A percentile compares a stretch with the other conserved stretches of the same genome.
Conservation (phyloP, 2,113 vertebrate genomes). For the Podarcis raffonei region DNA sequence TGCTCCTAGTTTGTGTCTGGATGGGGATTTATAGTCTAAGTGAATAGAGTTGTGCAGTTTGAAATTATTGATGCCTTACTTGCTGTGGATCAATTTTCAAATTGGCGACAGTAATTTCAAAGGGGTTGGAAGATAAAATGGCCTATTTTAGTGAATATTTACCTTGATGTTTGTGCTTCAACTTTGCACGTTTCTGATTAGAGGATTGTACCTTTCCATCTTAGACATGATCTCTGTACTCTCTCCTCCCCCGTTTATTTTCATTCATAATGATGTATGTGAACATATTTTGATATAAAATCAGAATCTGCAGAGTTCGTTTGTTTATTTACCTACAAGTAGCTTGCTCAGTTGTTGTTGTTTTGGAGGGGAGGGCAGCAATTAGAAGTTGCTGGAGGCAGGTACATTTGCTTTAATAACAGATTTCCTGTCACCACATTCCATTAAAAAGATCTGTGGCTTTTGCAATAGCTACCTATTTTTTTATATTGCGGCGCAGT, state of each 20-base stretch:
- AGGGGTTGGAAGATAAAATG: background rate
- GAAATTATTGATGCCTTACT: background rate
- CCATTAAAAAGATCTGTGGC: conserved; percentile 29
- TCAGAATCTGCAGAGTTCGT: conserved; percentile 16
- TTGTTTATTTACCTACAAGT: background rate
- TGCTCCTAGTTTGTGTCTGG: background rate
- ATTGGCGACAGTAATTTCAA: background rate
- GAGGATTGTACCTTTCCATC: conserved; percentile 36
- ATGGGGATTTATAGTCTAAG: background rate
- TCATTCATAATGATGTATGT: conserved; percentile 23
- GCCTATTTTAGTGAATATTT: background rate
- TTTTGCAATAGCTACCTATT: conserved; percentile 11
- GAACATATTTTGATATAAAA: conserved; percentile 27
- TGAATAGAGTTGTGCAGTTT: background rate
- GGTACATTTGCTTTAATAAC: conserved; percentile 15
- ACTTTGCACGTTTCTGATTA: conserved; percentile 11
- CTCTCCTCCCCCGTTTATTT: conserved; percentile 11
- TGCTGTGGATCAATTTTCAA: background rate
- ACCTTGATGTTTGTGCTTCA: background rate
- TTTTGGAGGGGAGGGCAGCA: background rate
- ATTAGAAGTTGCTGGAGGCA: conserved; percentile 29
- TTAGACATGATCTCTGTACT: background rate
- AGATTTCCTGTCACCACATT: conserved; percentile 21
- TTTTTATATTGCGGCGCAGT: conserved; percentile 33
- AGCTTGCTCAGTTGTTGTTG: background rate